Evolutionary conservation across 2,888 invertebrate species (phyloP).

Genomic region (Xiphydria camelus): DNA sequence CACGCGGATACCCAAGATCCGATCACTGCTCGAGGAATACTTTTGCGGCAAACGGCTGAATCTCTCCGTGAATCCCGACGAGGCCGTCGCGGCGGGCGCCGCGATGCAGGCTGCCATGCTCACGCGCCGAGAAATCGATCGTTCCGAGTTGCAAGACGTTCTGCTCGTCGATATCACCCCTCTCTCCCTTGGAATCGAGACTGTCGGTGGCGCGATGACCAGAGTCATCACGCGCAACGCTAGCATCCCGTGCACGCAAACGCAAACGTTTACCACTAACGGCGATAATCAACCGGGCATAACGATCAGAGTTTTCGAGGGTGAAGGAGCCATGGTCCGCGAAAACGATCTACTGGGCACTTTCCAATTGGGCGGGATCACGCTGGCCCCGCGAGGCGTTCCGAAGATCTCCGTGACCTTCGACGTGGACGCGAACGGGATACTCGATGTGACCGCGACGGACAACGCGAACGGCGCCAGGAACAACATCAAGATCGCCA

Average conservation of each 20-base stretch:
- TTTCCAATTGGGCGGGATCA: slow-evolving; percentile 95
- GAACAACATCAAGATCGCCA: slow-evolving; percentile 64
- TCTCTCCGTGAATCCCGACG: slow-evolving; percentile 96
- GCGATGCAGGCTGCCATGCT: slow-evolving; percentile 96
- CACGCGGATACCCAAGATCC: slow-evolving; percentile 97
- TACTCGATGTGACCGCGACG: slow-evolving; percentile 89
- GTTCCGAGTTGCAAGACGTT: slow-evolving; percentile 88
- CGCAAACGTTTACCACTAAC: slow-evolving; percentile 95
- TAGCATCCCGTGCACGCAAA: slow-evolving; percentile 95
- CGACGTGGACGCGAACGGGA: slow-evolving; percentile 93
- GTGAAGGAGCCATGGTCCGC: slow-evolving; percentile 93
- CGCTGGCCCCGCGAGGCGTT: slow-evolving; percentile 88
- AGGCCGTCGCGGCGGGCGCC: slow-evolving; percentile 96
- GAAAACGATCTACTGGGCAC: slow-evolving; percentile 95
- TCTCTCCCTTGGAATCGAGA: slow-evolving; percentile 88
- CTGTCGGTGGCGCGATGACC: slow-evolving; percentile 94
- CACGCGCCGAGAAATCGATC: slow-evolving; percentile 70
- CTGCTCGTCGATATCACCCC: slow-evolving; percentile 91
- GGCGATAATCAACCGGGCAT: slow-evolving; percentile 98
- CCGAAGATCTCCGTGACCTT: slow-evolving; percentile 88
- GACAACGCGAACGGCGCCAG: slow-evolving; percentile 66
- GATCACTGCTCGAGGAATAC: slow-evolving; percentile 93
- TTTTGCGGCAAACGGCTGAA: slow-evolving; percentile 96
- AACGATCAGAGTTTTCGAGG: slow-evolving; percentile 89
- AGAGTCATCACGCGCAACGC: slow-evolving; percentile 96